A percentile compares a stretch with the other conserved stretches of the same genome.
Evolutionary conservation across 1,140 invertebrate species (phyloP).

Genomic region (Zaprionus capensis): DNA sequence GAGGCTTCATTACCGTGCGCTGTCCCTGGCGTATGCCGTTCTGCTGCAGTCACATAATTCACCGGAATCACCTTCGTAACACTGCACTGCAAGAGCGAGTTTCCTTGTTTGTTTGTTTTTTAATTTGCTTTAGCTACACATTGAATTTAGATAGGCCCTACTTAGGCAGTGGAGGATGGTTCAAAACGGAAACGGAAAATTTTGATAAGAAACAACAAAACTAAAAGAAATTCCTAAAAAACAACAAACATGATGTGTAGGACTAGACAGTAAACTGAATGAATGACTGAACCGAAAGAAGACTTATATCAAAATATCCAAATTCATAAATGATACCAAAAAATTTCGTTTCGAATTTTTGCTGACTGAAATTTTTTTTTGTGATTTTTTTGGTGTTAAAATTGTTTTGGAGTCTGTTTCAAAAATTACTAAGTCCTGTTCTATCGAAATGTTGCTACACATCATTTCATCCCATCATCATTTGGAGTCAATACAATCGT

Average conservation of each 20-base stretch:
- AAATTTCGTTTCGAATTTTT: neutral
- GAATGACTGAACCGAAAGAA: constrained; percentile 3
- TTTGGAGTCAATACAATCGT: neutral
- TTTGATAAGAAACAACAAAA: constrained; percentile 67
- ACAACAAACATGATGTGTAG: constrained; percentile 68
- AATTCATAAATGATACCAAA: neutral
- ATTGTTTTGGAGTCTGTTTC: neutral
- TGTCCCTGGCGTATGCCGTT: constrained; percentile 27
- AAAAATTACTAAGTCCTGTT: neutral
- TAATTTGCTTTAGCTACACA: constrained; percentile 59
- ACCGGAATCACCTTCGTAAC: constrained; percentile 41
- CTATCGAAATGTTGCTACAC: neutral
- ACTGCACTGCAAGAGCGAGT: constrained; percentile 62
- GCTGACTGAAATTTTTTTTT: neutral
- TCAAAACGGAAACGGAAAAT: constrained; percentile 52
- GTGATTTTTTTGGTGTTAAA: neutral
- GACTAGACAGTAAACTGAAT: constrained; percentile 59
- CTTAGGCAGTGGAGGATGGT: constrained; percentile 57
- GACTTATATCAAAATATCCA: constrained; percentile 30
- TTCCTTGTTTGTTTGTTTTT: constrained; percentile 22
- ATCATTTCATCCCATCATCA: neutral
- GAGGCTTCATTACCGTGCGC: constrained; percentile 37
- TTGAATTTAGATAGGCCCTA: constrained; percentile 67
- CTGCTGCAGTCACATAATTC: constrained; percentile 66
- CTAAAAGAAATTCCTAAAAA: constrained; percentile 72